Evolutionary conservation across 2,888 invertebrate genomes (phyloP).

Genomic region (Machimus rusticus): DNA sequence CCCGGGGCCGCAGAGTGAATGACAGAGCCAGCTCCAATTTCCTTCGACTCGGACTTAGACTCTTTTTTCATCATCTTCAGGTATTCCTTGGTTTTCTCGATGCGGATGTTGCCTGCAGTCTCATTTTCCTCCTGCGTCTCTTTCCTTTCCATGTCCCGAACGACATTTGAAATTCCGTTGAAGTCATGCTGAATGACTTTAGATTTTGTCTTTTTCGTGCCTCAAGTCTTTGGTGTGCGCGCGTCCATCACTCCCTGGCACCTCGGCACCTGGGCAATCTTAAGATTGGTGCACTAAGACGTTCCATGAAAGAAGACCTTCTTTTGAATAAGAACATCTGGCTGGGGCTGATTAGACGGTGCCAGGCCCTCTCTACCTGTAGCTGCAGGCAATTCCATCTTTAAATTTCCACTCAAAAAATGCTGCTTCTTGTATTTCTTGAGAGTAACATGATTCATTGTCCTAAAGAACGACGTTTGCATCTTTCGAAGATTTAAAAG

Average conservation of each 20-base stretch:
- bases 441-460: not conserved
- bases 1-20: not conserved
- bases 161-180: not conserved
- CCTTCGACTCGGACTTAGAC: not conserved
- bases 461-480: not conserved
- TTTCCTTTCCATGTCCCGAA: not conserved
- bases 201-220: slow-evolving; percentile 8
- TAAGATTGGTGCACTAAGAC: not conserved
- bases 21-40: slow-evolving; percentile 26
- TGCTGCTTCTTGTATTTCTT: not conserved
- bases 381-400: not conserved
- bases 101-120: slow-evolving; percentile 33
- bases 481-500: not conserved
- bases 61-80: not conserved
- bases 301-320: slow-evolving; percentile 4
- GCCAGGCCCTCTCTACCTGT: not conserved
- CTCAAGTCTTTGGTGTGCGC: not conserved
- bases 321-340: slow-evolving; percentile 21
- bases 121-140: slow-evolving; percentile 16
- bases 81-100: not conserved
- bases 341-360: not conserved
- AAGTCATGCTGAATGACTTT: slow-evolving; percentile 30
- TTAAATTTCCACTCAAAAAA: not conserved
- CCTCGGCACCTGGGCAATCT: not conserved
- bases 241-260: not conserved